Base-by-base conservation (phyloP, 2,797 vertebrate species). In the Ceyx erithaca region DNA sequence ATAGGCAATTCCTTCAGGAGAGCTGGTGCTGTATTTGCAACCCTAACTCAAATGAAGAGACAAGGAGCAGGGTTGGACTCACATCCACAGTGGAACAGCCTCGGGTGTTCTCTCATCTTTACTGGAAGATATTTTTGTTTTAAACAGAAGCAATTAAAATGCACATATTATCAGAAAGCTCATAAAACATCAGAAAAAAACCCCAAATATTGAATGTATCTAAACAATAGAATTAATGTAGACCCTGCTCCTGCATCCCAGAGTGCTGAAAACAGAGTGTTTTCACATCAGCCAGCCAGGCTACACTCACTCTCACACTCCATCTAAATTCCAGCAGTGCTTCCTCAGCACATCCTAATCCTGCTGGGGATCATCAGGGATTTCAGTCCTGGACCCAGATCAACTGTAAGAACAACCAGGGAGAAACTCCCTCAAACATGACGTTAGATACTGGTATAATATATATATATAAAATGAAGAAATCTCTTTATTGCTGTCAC, bases 281-380 rank as follows among this genome's bases (percentile, higher is more conserved):
- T 40, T 40, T 19, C 19, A 30, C 78, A 80, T 16, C 80, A 54
- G 9, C 25, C 48, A 67, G 62, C n/a, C 73, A 14, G 51, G 59
- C 71, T 61, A 33, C 67, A 3, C 12, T 70, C 7, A 5, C n/a
- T 77, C 49, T 86, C 78, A 8, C 66, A 51, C 4, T 35, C 35
- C 19, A 25, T 15, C 76, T 15, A 4, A 94, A 85, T 51, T 40
- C 80, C 90, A 92, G 64, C 11, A 2, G 15, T 58, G 87, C 90
- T 77, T 85, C 85, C 72, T 80, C 92, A 91, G 90, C 85, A 85
- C 0, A 0, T 63, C 88, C 93, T 57, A 83, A 92, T 61, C 90
- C 90, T 67, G 76, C 76, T 79, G 25, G 35, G 87, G 82, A 81
- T 79, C 87, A 67, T 55, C 75, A n/a, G 33, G 57, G 46, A 69